Conservation (phyloP, 64 coral and sea anemone genomes). For the Hydrozoanthus tunicans region DNA sequence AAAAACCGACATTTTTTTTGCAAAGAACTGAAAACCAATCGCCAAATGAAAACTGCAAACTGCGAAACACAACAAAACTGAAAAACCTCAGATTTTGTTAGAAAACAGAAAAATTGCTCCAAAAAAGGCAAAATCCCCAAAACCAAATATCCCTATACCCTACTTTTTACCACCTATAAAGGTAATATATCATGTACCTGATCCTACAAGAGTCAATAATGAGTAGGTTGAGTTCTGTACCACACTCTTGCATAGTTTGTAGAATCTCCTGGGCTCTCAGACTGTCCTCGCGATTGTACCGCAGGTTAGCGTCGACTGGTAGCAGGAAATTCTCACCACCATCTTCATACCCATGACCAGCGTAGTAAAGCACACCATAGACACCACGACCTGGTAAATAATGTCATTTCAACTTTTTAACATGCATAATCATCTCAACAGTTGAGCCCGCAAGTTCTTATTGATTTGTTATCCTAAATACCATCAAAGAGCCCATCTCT, state of each 20-base stretch:
- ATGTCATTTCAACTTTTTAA: background rate
- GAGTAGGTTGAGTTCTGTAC: constrained; percentile 81
- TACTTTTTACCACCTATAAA: background rate
- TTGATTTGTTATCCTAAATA: no score
- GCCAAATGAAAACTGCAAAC: no score
- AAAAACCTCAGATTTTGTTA: no score
- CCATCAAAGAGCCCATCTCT: no score
- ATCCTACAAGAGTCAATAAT: constrained; percentile 97
- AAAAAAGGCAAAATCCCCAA: no score
- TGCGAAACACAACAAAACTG: no score
- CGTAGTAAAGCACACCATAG: constrained; percentile 96
- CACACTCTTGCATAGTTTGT: constrained; percentile 86
- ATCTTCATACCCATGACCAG: constrained; percentile 97
- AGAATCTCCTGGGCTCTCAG: constrained; percentile 93
- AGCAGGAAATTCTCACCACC: constrained; percentile 87
- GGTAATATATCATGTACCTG: constrained; percentile 43
- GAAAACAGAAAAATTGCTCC: no score
- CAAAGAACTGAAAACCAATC: no score
- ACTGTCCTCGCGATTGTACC: constrained; percentile 86
- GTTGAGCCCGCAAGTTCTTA: no score
- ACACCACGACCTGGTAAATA: constrained; percentile 69
- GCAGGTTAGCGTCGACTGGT: constrained; percentile 76
- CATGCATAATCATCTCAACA: background rate
- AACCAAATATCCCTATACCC: background rate
- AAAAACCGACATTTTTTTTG: no score